Evolutionary conservation across 2,113 vertebrate species (phyloP), one percentile per base, ranked within the genome.

Genomic region (Mustela nigripes): DNA sequence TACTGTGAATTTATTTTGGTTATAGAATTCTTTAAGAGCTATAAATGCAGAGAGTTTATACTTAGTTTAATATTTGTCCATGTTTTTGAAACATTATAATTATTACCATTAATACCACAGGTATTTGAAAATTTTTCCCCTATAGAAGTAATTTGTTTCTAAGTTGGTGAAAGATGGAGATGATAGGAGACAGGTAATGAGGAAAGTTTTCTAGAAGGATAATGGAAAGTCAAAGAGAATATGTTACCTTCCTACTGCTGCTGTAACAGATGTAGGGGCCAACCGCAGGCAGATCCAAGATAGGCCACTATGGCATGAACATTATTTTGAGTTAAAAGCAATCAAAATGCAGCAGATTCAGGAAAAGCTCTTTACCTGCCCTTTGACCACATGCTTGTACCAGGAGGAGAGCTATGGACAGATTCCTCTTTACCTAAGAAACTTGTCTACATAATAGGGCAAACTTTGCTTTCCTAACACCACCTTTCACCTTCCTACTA

Each of bases 71-170:
- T 79, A 1, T 50, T 89, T 83, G 45, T 45, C 9, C 4, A 1
- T 81, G 15, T 83, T 95, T 97, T 80, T 50, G 84, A 81, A n/a
- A 88, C 9, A 31, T 96, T 89, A 62, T 42, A 73, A 80, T 85
- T 31, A 65, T 50, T 81, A 82, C 81, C 80, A 71, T 82, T 24
- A 71, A n/a, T 50, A 74, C 16, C 67, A 91, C 31, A 78, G 36
- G 15, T 73, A n/a, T 80, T 80, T 78, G 50, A 95, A 56, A 60
- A 48, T 69, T 62, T 74, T 86, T 96, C 56, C 12, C 58, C 39
- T 50, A 7, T 56, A 83, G 33, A 73, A 87, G 53, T 78, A 42
- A 42, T 71, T 78, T 90, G 50, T 65, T 79, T 19, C 11, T 48
- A 86, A 94, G 24, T 31, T 24, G 26, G 48, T 82, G 31, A 69